Percentiles rank a stretch among this genome's conserved stretches.
Conservation (phyloP, 2,888 invertebrate genomes). For the Machimus atricapillus region DNA sequence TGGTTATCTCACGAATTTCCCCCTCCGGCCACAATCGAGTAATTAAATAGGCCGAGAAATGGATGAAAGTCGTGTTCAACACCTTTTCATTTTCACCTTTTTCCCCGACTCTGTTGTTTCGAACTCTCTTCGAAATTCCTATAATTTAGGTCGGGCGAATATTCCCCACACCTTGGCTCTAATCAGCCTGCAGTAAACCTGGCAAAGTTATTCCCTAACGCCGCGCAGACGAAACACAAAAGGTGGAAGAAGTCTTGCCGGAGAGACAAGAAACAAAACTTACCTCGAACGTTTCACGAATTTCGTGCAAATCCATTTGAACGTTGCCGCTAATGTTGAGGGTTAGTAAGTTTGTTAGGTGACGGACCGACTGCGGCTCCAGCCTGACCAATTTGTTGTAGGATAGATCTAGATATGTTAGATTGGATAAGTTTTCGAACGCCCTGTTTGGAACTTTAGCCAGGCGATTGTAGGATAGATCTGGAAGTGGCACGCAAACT, state of each 20-base stretch:
- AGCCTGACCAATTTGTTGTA: conserved; percentile 77
- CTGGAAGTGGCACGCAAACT: conserved; percentile 49
- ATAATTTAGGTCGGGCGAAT: not conserved
- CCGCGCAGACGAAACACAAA: not conserved
- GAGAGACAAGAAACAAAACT: conserved; percentile 29
- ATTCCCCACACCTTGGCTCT: not conserved
- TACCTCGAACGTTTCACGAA: conserved; percentile 61
- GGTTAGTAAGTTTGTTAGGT: conserved; percentile 65
- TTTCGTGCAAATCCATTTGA: conserved; percentile 60
- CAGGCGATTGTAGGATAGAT: conserved; percentile 75
- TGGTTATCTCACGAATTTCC: not conserved
- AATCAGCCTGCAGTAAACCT: not conserved
- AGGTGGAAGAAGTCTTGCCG: not conserved
- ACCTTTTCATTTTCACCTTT: not conserved
- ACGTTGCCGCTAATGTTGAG: conserved; percentile 75
- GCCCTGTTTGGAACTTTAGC: conserved; percentile 77
- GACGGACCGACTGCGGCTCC: conserved; percentile 66
- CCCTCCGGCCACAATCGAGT: not conserved
- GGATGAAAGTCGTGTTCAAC: not conserved
- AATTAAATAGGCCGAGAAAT: not conserved
- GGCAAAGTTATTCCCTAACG: not conserved
- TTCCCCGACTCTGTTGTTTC: not conserved
- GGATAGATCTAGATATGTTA: conserved; percentile 76
- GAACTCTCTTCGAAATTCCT: not conserved
- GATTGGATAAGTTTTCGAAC: conserved; percentile 74